A percentile compares a stretch with the other conserved stretches of the same genome.
Conservation (phyloP, 2,888 invertebrate genomes). For the Halictus quadricinctus region DNA sequence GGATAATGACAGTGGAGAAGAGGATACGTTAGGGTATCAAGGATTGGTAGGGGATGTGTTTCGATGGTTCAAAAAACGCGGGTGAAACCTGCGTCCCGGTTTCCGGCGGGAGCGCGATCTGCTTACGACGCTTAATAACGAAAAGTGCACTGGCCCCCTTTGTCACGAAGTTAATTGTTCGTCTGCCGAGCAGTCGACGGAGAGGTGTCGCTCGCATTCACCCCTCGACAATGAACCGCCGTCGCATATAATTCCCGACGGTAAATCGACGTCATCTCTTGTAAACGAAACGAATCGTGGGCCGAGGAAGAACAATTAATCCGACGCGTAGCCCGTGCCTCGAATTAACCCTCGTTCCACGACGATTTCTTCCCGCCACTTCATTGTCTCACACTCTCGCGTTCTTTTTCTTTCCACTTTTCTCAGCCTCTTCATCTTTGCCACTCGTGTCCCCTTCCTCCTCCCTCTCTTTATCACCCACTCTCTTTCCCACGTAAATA, state of each 20-base stretch:
- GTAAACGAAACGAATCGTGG: constrained; percentile 30
- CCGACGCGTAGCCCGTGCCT: constrained; percentile 18
- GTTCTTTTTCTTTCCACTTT: neutral
- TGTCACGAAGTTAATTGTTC: constrained; percentile 44
- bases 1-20: too few species aligned
- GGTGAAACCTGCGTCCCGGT: neutral
- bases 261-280: constrained; percentile 22
- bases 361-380: neutral
- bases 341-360: constrained; percentile 23
- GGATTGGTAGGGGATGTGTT: neutral
- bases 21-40: neutral
- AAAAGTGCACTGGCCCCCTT: constrained; percentile 38
- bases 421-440: neutral
- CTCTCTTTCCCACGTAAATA: constrained; percentile 11
- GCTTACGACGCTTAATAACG: constrained; percentile 44
- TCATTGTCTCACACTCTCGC: neutral
- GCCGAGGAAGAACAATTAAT: constrained; percentile 43
- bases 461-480: neutral
- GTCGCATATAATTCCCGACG: constrained; percentile 23
- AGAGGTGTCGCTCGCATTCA: neutral
- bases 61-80: neutral
- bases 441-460: neutral
- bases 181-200: constrained; percentile 1
- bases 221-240: constrained; percentile 6
- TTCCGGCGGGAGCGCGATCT: constrained; percentile 12